These are phyloP conservation scores for Lepidocolaptes lacrymiger DNA, from an alignment of 2,797 vertebrate species.

Conservation along the genomic window DNA sequence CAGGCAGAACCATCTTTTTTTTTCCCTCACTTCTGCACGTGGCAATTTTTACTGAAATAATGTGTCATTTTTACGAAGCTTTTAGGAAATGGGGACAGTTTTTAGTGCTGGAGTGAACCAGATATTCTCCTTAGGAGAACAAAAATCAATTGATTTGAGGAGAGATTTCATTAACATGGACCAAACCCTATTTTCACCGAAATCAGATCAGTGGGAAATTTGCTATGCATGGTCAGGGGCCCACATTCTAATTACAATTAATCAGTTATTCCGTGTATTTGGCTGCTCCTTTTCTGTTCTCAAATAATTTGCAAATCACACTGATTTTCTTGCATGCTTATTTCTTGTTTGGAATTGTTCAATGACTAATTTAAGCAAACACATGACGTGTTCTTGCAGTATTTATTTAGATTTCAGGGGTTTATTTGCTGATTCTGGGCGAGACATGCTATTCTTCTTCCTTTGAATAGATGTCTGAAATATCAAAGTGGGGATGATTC, in stretches of 20 bases:
- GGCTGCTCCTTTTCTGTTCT: neutral
- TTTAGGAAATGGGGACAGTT: neutral
- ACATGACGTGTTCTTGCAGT: neutral
- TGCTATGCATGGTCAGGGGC: neutral
- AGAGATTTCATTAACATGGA: neutral
- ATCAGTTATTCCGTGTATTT: neutral
- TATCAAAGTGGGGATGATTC: neutral
- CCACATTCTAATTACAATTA: neutral
- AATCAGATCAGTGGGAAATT: neutral
- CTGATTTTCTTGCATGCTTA: slow-evolving; percentile 19
- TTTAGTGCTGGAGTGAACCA: neutral
- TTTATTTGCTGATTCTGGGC: neutral
- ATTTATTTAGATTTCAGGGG: neutral
- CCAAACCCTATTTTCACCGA: neutral
- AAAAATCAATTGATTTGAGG: neutral
- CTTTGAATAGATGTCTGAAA: neutral
- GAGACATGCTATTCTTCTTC: neutral
- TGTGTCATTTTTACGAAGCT: neutral
- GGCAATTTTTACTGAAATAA: neutral
- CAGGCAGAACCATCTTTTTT: neutral
- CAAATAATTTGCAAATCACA: slow-evolving; percentile 5
- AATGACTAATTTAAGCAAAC: neutral
- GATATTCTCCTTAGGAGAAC: neutral
- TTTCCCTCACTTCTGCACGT: neutral
- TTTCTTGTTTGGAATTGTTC: slow-evolving; percentile 12